These are phyloP conservation scores for Panopea generosa DNA, from an alignment of 2,888 invertebrate species.

Conservation along the genomic window DNA sequence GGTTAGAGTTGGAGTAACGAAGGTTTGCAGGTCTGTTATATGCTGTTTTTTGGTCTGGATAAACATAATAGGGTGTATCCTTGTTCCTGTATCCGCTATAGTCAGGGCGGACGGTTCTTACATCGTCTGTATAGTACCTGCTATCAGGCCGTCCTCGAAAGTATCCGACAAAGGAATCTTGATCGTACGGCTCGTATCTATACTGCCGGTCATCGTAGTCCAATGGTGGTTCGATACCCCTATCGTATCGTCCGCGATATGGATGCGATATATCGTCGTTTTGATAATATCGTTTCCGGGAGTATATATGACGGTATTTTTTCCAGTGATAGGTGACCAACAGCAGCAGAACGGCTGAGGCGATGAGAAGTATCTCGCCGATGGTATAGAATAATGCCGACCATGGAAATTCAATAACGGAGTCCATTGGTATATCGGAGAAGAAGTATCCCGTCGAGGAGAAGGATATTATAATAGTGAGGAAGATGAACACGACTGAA, in stretches of 20 bases:
- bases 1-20: too few relatives aligned
- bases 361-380: constrained; percentile 31
- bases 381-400: constrained; percentile 39
- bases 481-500: constrained; percentile 42
- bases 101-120: too few relatives aligned
- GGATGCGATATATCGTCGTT: not conserved
- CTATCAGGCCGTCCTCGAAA: constrained; percentile 23
- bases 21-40: not conserved
- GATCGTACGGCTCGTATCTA: constrained; percentile 31
- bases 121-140: not conserved
- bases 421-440: constrained; percentile 24
- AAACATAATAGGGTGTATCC: constrained; percentile 21
- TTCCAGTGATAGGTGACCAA: constrained; percentile 36
- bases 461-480: constrained; percentile 35
- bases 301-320: constrained; percentile 35
- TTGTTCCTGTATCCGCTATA: constrained; percentile 18
- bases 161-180: constrained; percentile 28
- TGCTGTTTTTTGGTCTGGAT: constrained; percentile 6
- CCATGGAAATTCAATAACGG: constrained; percentile 56
- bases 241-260: not conserved
- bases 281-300: constrained; percentile 28
- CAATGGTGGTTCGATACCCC: constrained; percentile 33
- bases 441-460: constrained; percentile 43
- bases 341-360: constrained; percentile 36
- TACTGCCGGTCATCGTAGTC: constrained; percentile 30